Evolutionary conservation across 2,113 vertebrate species (phyloP), one percentile per base, ranked within the genome.

Genomic region (Barbus barbus): DNA sequence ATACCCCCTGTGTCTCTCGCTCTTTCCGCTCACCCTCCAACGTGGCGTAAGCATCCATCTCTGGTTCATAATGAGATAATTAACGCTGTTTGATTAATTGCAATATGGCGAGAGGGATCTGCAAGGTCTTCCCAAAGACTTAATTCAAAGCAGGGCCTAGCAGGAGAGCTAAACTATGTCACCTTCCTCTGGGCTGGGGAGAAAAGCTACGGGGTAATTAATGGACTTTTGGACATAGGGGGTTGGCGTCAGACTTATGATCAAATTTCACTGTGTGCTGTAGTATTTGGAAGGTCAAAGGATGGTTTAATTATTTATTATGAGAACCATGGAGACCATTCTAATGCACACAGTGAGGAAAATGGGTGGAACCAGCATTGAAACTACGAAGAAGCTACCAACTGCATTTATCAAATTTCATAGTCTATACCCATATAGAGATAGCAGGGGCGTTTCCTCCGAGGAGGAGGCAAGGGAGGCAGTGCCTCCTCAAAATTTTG

Each of bases 61-160:
- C 83, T 31, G 46, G 91, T 90, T 90, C 75, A 83, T 89, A 88
- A 91, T 90, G 76, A 92, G 89, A 92, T 93, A 90, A 92, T 92
- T 92, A 93, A 89, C 84, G 63, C 84, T 87, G 75, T 89, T 87
- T 91, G 89, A 92, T 93, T 92, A 90, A 93, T 92, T 90, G 88
- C 85, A 85, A 81, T 84, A 83, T 83, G 85, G 88, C 88, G 85
- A 85, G 53, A 81, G 86, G 89, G 90, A 91, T 90, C 89, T 91
- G 89, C 85, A 90, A 90, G 86, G 87, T 91, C 83, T 85, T 83
- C 85, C 78, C 87, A 90, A 83, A 88, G 65, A 84, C 84, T 88
- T 86, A 89, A 91, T 91, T 89, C 84, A 91, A 87, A 86, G 87
- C 83, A 33, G 78, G 80, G 89, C 83, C 67, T 83, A 89, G 85